These are phyloP conservation scores for Rhodinocichla rosea DNA, from an alignment of 2,113 vertebrate species.

Conservation along the genomic window DNA sequence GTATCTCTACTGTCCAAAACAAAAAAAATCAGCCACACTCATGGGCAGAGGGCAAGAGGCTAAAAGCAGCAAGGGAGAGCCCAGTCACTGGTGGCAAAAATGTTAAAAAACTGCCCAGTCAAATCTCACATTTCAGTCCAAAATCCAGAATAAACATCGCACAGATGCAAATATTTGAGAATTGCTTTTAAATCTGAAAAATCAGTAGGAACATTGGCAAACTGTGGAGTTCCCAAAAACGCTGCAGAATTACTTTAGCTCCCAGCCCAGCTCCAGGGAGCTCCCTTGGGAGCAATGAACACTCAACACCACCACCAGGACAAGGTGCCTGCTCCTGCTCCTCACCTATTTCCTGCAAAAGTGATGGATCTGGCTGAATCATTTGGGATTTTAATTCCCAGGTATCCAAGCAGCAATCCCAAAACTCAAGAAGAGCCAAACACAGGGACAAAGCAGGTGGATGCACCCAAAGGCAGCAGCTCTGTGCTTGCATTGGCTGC, in stretches of 20 bases:
- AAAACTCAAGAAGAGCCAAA: neutral
- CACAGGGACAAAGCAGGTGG: neutral
- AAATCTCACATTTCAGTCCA: neutral
- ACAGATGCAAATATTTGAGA: neutral
- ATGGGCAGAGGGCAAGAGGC: neutral
- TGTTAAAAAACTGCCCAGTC: neutral
- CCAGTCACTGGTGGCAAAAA: neutral
- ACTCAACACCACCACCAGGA: neutral
- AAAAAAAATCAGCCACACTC: neutral
- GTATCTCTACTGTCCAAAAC: neutral
- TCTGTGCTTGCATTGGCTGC: neutral
- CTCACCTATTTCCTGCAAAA: neutral
- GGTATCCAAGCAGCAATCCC: neutral
- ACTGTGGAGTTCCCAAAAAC: neutral
- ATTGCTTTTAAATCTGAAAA: neutral
- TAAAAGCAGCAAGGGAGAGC: neutral
- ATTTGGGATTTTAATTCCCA: fast-evolving
- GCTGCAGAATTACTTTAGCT: neutral
- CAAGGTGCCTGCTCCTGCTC: neutral
- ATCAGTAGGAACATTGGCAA: neutral
- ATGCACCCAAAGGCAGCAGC: neutral
- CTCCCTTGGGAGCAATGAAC: neutral
- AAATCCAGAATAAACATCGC: neutral
- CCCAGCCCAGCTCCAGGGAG: neutral
- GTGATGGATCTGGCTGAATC: too few species aligned